Evolutionary conservation across 2,113 vertebrate genomes (phyloP).

Genomic region (Leucoraja erinaceus): DNA sequence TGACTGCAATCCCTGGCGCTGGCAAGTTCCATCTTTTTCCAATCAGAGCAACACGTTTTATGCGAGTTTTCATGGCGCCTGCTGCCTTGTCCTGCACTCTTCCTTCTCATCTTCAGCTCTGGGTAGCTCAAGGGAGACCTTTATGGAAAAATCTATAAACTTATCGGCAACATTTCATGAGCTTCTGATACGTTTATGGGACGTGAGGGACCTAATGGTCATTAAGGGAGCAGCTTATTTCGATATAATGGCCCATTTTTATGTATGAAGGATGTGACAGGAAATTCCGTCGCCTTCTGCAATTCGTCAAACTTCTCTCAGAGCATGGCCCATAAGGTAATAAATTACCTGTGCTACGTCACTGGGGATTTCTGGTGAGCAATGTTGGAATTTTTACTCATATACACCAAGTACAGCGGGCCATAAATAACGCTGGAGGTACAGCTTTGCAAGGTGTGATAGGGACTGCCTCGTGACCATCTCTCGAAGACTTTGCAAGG

Average conservation of each 20-base stretch:
- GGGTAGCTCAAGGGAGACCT: background rate
- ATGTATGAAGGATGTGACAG: background rate
- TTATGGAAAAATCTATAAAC: background rate
- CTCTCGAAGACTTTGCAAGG: background rate
- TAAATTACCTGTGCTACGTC: background rate
- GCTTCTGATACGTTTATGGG: constrained; percentile 10
- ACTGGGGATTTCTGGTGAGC: background rate
- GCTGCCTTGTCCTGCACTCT: too few species aligned
- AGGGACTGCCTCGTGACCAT: background rate
- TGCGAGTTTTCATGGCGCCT: background rate
- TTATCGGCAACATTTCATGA: constrained; percentile 1
- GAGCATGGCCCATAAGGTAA: background rate
- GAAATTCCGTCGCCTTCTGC: background rate
- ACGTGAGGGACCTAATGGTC: background rate
- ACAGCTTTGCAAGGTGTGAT: background rate
- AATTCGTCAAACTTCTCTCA: background rate
- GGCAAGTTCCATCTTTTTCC: background rate
- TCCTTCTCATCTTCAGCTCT: background rate
- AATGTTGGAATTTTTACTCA: background rate
- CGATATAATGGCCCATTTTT: background rate
- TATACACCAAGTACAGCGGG: background rate
- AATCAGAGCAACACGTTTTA: background rate
- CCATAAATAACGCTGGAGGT: background rate
- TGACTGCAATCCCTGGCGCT: background rate
- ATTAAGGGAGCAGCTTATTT: background rate